Conservation (phyloP, 2,888 invertebrate genomes). For the Vanessa cardui region DNA sequence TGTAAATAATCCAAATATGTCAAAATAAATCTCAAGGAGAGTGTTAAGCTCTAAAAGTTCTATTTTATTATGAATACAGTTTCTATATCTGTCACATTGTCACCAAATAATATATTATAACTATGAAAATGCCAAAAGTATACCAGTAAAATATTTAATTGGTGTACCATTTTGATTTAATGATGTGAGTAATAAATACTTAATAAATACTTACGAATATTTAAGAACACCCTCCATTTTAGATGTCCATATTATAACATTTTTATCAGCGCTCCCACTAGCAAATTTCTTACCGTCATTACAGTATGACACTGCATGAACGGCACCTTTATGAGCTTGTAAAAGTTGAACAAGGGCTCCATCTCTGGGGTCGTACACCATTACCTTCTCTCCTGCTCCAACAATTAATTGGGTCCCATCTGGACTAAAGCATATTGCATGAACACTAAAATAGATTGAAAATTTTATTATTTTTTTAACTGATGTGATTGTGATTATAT, state of each 20-base stretch:
- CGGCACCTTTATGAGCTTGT: conserved; percentile 97
- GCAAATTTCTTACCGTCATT: conserved; percentile 98
- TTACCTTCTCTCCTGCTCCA: conserved; percentile 96
- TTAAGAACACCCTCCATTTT: conserved; percentile 97
- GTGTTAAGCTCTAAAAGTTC: too few relatives aligned
- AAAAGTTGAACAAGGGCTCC: conserved; percentile 95
- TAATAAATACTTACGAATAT: conserved; percentile 89
- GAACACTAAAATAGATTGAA: conserved; percentile 85
- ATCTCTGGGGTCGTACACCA: conserved; percentile 96
- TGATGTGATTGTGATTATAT: too few relatives aligned
- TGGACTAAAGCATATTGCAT: conserved; percentile 97
- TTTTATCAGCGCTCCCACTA: conserved; percentile 97
- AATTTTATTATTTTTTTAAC: neutral
- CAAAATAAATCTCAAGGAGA: too few relatives aligned
- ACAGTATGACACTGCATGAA: conserved; percentile 96
- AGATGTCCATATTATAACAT: conserved; percentile 98
- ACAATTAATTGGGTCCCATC: conserved; percentile 97
- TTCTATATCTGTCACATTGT: too few relatives aligned
- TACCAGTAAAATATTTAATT: too few relatives aligned
- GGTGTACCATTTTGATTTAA: too few relatives aligned
- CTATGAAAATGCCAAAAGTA: too few relatives aligned
- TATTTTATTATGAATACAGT: too few relatives aligned
- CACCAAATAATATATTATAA: too few relatives aligned
- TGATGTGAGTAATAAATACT: too few relatives aligned
- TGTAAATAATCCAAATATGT: too few relatives aligned